phyloP scores from a whole-genome alignment of 2,113 vertebrate genomes.

The Talpa occidentalis region DNA sequence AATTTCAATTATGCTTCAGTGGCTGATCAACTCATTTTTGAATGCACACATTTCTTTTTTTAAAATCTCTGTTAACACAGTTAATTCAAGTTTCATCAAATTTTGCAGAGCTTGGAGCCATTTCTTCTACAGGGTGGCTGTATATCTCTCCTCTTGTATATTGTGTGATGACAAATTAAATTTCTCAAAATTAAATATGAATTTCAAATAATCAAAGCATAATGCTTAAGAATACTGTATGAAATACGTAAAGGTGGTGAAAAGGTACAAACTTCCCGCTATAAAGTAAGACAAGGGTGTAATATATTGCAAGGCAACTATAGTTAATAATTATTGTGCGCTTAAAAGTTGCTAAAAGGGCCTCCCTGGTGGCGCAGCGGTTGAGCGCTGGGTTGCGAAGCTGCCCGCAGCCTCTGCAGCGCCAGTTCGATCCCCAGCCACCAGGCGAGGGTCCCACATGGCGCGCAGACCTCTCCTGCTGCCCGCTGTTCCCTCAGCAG shows the following conservation, averaged over 20 bases:
- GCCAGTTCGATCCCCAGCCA: too few relatives aligned
- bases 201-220: slow-evolving; percentile 47
- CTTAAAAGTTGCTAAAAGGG: too few relatives aligned
- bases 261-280: not conserved
- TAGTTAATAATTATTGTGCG: not conserved
- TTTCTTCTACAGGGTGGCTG: not conserved
- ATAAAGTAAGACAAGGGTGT: not conserved
- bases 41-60: not conserved
- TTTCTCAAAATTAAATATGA: slow-evolving; percentile 42
- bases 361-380: too few relatives aligned
- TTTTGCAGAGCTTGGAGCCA: not conserved
- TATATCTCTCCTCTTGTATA: not conserved
- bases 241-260: not conserved
- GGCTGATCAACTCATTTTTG: not conserved
- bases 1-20: not conserved
- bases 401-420: too few relatives aligned
- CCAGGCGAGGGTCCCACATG: too few relatives aligned
- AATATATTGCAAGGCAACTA: not conserved
- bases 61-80: not conserved
- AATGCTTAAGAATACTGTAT: not conserved
- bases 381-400: too few relatives aligned
- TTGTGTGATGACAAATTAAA: not conserved
- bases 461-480: too few relatives aligned
- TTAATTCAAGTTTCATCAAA: not conserved
- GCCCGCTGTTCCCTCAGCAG: too few relatives aligned